These are phyloP conservation scores for Serrognathus titanus DNA, from an alignment of 2,888 invertebrate genomes.

Conservation along the genomic window DNA sequence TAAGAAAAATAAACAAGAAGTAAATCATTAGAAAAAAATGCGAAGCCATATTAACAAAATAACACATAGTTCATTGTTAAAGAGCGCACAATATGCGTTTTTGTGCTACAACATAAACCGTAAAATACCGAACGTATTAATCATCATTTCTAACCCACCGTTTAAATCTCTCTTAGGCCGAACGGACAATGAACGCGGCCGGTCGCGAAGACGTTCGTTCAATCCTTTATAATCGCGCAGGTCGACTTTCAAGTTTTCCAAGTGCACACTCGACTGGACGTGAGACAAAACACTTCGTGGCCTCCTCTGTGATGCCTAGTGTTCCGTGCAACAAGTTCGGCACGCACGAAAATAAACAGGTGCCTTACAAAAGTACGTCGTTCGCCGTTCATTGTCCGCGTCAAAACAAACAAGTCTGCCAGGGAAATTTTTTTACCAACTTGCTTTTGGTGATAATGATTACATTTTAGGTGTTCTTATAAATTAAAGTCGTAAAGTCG, in stretches of 20 bases:
- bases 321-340: slow-evolving; percentile 18
- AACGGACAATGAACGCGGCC: slow-evolving; percentile 25
- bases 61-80: too few species aligned
- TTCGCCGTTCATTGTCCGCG: neutral
- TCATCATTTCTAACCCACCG: neutral
- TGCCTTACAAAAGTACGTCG: slow-evolving; percentile 10
- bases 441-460: too few species aligned
- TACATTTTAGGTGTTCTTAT: too few species aligned
- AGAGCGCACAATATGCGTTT: too few species aligned
- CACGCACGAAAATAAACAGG: slow-evolving; percentile 21
- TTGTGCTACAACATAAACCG: too few species aligned
- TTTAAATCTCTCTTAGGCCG: slow-evolving; percentile 12
- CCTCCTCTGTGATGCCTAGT: slow-evolving; percentile 11
- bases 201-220: slow-evolving; percentile 21
- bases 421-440: too few species aligned
- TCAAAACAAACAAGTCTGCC: neutral
- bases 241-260: slow-evolving; percentile 27
- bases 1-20: too few species aligned
- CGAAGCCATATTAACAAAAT: too few species aligned
- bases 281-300: slow-evolving; percentile 16
- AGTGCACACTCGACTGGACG: slow-evolving; percentile 22
- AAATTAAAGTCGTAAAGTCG: too few species aligned
- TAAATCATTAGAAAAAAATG: too few species aligned
- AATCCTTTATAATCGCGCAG: slow-evolving; percentile 24
- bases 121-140: too few species aligned